Base-by-base conservation (phyloP, 2,113 vertebrate genomes). In the Paralichthys olivaceus region DNA sequence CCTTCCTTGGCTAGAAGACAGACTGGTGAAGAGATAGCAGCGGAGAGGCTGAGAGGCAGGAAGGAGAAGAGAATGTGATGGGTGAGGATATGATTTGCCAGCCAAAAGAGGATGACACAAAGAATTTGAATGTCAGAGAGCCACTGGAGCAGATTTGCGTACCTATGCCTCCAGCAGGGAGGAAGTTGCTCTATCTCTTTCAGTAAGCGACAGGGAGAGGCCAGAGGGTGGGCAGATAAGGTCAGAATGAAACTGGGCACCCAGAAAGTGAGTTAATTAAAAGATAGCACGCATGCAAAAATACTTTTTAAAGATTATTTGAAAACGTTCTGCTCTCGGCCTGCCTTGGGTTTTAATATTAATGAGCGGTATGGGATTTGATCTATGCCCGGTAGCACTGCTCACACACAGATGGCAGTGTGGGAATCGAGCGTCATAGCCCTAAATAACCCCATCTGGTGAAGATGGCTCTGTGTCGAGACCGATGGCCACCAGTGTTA, bases 121-220 rank as follows among this genome's bases (percentile, higher is more conserved):
- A 84, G 72, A 82, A 87, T 90, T 82, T 89, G 84, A 89, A 85
- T 88, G 72, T 70, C 67, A 49, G 75, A 26, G 40, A 72, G 83
- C 63, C 26, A 40, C 71, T 54, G 1, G 79, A 28, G 28, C 55
- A 20, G 56, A 85, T 87, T 85, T 83, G 37, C 74, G 40, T 84
- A 75, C 69, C 65, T 65, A 0, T 51, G 67, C 60, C 86, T 28
- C 5, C 23, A 77, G 79, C 66, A 56, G 43, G 34, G 59, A 72
- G 65, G 75, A 85, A 64, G 72, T 47, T 1, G 12, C 29, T 67
- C 79, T 70, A 71, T 86, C 49, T 72, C 14, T 49, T 32, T 28
- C 19, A 73, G 1, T 49, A 65, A 25, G 60, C 0, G 0, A 69
- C 57, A 17, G 37, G 40, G 32, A 61, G 64, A 53, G 60, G 81